Evolutionary conservation across 2,113 vertebrate genomes (phyloP), one percentile per base, ranked within the genome.

Genomic region (Podilymbus podiceps): DNA sequence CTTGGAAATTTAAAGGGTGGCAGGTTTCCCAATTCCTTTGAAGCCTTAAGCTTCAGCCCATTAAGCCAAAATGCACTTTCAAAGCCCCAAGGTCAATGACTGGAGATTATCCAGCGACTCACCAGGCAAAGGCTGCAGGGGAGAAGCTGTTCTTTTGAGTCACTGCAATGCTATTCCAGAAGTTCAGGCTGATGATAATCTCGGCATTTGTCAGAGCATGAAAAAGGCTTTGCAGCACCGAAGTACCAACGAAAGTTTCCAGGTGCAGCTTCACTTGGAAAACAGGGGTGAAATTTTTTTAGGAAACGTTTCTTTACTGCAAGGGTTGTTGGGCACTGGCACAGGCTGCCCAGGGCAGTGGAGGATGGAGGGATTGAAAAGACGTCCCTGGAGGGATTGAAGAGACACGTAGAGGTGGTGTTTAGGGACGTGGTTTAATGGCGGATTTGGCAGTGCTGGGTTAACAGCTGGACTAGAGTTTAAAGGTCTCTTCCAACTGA

Each of bases 21-120:
- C 47, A 90, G 60, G 64, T 52, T 89, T 89, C 56, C 62, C 64
- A 40, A 23, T 27, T 74, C 80, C 80, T 94, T 49, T 85, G 84
- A 94, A 89, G 87, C 81, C 60, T 75, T 79, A 64, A 91, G 78
- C 72, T 86, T 95, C 81, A 95, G 90, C 77, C 79, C 71, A 82
- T 64, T 85, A 96, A 96, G 66, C 78, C 91, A 69, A 89, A 77
- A 89, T 21, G 69, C 69, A 79, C 67, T 93, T 93, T 84, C 46
- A 78, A 89, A 92, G 84, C 81, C 68, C 30, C 7, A 62, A 88
- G 85, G 95, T 97, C 93, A 89, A 22, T 14, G 87, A 40, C 89
- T 85, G 77, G 68, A 87, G 93, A 89, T 93, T 87, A 96, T 66
- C 76, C 66, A 79, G 53, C 8, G 1, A 88, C 63, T 30, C 73